Base-by-base conservation (phyloP, 2,797 vertebrate genomes). In the Rhinatrema bivittatum region DNA sequence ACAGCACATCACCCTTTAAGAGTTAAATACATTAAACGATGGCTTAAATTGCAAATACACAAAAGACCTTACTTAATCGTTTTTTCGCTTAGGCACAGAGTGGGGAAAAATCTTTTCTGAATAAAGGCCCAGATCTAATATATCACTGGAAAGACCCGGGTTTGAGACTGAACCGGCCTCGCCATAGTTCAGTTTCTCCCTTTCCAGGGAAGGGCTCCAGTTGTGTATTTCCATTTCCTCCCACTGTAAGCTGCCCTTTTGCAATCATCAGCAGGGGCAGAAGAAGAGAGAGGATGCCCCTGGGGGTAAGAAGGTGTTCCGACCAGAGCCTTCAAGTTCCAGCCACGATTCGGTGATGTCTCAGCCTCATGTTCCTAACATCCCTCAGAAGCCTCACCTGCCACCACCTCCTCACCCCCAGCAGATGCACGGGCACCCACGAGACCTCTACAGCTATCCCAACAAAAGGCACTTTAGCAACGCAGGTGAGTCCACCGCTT, bases 391-490 rank as follows among this genome's bases (percentile, higher is more conserved):
- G 63, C 21, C 80, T 26, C 84, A 87, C 36, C 29, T 72, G 38
- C 66, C 81, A 5, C 56, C 50, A 5, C 75, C 82, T 19, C 75
- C 82, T 19, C 89, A 91, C 7, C 4, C 46, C 20, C 74, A 86
- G 56, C 87, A 87, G 28, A 68, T 87, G 53, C 92, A 94, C 0
- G 83, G 82, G 12, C 93, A 97, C 70, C 91, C 91, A 4, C 79
- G 93, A 56, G 94, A 98, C 25, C 74, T 76, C 18, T 97, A 94
- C 4, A 79, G 32, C 46, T 72, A 82, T 5, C 55, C 81, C 21
- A 91, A 79, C 58, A 98, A 97, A 67, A 85, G 93, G n/a, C 92
- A 96, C 45, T 97, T 97, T 40, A 81, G 85, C 46, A 91, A 81
- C 18, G 38, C 80, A 60, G 81, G 83, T 87, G 37, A 60, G 74